A percentile compares a stretch with the other conserved stretches of the same genome.
These are phyloP conservation scores for Griposia aprilina DNA, from an alignment of 2,888 invertebrate genomes.

Conservation along the genomic window DNA sequence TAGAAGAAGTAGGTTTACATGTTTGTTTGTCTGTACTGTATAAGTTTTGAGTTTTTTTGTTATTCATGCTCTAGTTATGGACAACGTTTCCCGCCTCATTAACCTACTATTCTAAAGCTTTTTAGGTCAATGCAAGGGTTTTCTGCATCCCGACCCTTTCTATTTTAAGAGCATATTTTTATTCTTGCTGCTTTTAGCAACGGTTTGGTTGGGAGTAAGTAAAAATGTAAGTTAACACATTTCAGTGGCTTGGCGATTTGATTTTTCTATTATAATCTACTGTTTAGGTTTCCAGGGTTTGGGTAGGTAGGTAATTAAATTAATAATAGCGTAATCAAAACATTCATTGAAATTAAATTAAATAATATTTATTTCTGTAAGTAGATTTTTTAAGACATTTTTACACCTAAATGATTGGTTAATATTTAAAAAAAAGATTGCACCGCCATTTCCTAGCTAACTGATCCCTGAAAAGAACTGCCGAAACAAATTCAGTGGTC, in stretches of 20 bases:
- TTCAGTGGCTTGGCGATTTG: no score
- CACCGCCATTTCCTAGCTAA: no score
- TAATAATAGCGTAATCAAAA: background rate
- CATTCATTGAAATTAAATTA: background rate
- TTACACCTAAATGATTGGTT: no score
- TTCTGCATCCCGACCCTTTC: conserved; percentile 64
- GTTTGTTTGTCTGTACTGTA: background rate
- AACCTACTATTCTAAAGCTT: conserved; percentile 37
- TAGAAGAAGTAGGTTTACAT: background rate
- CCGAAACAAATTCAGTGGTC: no score
- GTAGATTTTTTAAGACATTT: no score
- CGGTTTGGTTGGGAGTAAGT: background rate
- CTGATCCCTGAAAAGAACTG: no score
- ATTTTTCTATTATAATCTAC: background rate
- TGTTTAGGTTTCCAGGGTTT: background rate
- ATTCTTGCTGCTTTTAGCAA: conserved; percentile 25
- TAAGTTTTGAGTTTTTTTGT: background rate
- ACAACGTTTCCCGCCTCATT: conserved; percentile 33
- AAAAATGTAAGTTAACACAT: background rate
- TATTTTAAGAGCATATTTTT: conserved; percentile 63
- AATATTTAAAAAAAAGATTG: no score
- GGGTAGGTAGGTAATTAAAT: background rate
- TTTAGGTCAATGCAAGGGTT: conserved; percentile 70
- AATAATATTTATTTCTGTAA: background rate
- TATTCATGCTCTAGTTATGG: conserved; percentile 20